A percentile compares a stretch with the other conserved stretches of the same genome.
phyloP scores from a whole-genome alignment of 2,888 invertebrate genomes.

The Geophilus truncorum region DNA sequence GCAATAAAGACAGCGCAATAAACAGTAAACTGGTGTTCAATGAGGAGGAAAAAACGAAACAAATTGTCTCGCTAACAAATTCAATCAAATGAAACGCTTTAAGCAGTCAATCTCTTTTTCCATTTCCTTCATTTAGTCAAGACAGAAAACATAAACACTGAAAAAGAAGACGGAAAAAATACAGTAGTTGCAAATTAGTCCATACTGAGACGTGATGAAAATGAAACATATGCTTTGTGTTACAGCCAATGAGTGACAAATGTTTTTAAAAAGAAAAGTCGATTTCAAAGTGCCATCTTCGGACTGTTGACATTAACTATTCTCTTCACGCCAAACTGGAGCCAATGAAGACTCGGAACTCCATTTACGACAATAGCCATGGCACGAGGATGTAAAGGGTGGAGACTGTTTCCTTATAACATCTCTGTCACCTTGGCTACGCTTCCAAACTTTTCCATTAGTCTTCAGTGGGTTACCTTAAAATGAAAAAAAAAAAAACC shows the following conservation, averaged over 20 bases:
- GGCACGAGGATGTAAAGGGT: not conserved
- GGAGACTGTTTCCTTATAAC: not conserved
- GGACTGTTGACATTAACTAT: not conserved
- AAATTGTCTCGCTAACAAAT: not conserved
- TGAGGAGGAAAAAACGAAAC: not conserved
- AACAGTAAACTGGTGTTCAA: not conserved
- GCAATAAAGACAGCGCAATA: not conserved
- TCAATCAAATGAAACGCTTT: not conserved
- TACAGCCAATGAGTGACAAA: not conserved
- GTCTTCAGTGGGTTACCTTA: not conserved
- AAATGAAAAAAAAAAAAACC: too few species aligned
- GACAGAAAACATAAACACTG: not conserved
- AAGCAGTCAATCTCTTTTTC: not conserved
- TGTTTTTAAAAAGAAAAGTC: too few species aligned
- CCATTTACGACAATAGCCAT: slow-evolving; percentile 2
- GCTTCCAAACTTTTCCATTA: not conserved
- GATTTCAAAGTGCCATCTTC: not conserved
- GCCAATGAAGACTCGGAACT: not conserved
- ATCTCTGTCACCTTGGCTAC: too few species aligned
- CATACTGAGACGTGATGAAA: not conserved
- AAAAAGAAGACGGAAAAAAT: not conserved
- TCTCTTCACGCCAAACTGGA: not conserved
- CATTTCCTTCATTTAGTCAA: not conserved
- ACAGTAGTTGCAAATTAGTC: not conserved
- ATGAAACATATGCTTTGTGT: not conserved